These are phyloP conservation scores for Seira musarum DNA, from an alignment of 2,888 invertebrate genomes.

Conservation along the genomic window DNA sequence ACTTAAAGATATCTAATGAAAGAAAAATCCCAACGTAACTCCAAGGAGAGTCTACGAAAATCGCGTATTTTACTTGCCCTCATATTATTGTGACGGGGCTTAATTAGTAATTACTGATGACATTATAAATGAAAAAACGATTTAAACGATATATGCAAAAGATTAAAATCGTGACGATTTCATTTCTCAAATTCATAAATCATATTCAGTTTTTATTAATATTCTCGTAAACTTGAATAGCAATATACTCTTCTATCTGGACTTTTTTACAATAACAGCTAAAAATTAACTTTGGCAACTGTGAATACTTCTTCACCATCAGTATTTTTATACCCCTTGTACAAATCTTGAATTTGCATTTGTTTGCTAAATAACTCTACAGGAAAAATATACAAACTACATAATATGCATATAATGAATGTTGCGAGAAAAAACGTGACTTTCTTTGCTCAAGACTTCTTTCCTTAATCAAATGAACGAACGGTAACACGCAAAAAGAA, in stretches of 20 bases:
- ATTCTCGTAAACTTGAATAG: conserved; percentile 57
- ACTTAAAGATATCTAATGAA: too few species aligned
- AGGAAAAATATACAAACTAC: neutral
- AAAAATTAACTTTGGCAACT: conserved; percentile 62
- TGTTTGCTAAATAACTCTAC: neutral
- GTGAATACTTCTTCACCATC: conserved; percentile 58
- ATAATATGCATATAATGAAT: too few species aligned
- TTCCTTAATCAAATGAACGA: neutral
- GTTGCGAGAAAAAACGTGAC: neutral
- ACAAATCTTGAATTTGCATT: conserved; percentile 47
- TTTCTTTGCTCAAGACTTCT: neutral
- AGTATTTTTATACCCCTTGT: conserved; percentile 36
- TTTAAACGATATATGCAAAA: too few species aligned
- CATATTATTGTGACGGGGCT: too few species aligned
- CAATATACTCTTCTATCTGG: conserved; percentile 53
- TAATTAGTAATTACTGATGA: too few species aligned
- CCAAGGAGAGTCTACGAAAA: too few species aligned
- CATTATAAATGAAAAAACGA: too few species aligned
- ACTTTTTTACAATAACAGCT: conserved; percentile 48
- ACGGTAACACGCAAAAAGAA: too few species aligned
- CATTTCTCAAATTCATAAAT: too few species aligned
- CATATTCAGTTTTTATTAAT: conserved; percentile 49
- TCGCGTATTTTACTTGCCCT: too few species aligned
- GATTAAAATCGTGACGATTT: too few species aligned
- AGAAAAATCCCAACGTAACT: too few species aligned